Base-by-base conservation (phyloP, 2,113 vertebrate genomes). In the Chionodraco myersi region DNA sequence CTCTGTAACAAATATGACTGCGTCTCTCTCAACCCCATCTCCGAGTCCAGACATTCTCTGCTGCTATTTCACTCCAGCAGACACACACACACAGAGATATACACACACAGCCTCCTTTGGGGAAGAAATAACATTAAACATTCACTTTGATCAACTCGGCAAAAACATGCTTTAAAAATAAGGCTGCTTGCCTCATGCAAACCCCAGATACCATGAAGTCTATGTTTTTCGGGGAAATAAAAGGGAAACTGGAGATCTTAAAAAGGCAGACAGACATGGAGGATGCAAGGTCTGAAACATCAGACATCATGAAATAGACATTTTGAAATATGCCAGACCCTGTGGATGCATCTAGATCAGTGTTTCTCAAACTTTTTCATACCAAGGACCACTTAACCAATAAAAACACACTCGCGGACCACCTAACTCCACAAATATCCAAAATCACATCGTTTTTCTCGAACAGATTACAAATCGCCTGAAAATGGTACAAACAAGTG, bases 41-140 rank as follows among this genome's bases (percentile, higher is more conserved):
- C 58, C 34, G 53, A 78, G 64, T 41, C 53, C 71, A 82, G 80
- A 78, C 58, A 67, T 67, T 63, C 44, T 12, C 13, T 47, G 41
- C 70, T 60, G 62, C 26, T 26, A 10, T 10, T 26, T 72, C 47
- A 67, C 44, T 61, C 51, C 16, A 51, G 36, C 10, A 34, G 41
- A 45, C 11, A 41, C 57, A 59, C 10, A 18, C 21, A 16, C 12
- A 44, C 11, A n/a, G 30, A 26, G 26, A 2, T 26, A 26, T 26
- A 30, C 26, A 30, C 26, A 30, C 26, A 30, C 2, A 21, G 21
- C 21, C 15, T 57, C 74, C 76, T 53, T 72, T n/a, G 45, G 63
- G 36, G 47, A 34, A 13, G 21, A 69, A 77, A 81, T 70, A 72
- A 49, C 45, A 67, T 87, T 65, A 75, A 83, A 78, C 57, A 85